Conservation (phyloP, 2,797 vertebrate genomes). For the Ispidina picta region DNA sequence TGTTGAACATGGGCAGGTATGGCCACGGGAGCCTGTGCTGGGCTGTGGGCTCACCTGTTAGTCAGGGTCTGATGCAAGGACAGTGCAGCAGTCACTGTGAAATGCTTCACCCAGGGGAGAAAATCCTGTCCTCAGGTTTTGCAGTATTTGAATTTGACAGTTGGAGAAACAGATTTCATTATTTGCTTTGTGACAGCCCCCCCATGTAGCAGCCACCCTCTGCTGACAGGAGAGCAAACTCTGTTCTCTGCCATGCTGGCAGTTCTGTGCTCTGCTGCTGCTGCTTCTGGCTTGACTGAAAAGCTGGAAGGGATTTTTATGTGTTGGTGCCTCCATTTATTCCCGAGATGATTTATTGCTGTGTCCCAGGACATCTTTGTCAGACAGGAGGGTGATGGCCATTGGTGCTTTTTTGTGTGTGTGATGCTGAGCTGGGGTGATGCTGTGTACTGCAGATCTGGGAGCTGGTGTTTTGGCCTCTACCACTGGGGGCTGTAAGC, state of each 20-base stretch:
- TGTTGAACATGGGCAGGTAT: background rate
- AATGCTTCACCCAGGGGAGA: background rate
- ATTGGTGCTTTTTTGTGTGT: background rate
- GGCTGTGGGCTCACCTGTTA: background rate
- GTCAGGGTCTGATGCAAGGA: background rate
- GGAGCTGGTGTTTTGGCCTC: background rate
- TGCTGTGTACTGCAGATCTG: background rate
- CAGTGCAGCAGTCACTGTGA: background rate
- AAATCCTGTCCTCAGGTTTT: background rate
- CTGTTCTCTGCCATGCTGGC: background rate
- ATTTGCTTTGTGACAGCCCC: background rate
- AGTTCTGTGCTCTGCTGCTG: background rate
- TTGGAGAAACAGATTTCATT: background rate
- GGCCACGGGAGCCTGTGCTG: background rate
- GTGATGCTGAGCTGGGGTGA: background rate
- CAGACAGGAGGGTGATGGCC: background rate
- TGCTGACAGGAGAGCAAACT: background rate
- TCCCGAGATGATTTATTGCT: background rate
- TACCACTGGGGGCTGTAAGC: background rate
- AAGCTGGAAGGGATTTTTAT: background rate
- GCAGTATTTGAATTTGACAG: background rate
- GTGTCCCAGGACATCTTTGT: background rate
- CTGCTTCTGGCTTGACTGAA: background rate
- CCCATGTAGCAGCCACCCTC: background rate
- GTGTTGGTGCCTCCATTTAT: background rate